phyloP scores from a whole-genome alignment of 35 echinoderm and acorn worm species.

The Chiridota heheva region DNA sequence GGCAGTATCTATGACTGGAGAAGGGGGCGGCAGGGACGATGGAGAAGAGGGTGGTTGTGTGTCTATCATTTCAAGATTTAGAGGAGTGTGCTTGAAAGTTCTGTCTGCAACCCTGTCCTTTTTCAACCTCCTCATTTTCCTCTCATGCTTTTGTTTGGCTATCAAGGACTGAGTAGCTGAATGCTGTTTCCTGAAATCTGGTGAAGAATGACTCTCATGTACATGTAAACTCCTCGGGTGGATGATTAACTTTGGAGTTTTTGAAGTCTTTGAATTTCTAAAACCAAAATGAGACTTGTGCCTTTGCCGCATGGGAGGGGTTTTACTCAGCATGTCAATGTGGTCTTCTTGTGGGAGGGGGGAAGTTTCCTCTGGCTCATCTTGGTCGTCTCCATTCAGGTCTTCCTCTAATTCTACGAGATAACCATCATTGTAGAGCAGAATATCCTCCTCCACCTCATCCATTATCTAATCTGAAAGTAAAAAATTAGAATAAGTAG shows the following conservation, averaged over 20 bases:
- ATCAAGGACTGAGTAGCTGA: slow-evolving; percentile 13
- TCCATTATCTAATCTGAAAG: too few species aligned
- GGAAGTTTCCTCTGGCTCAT: background rate
- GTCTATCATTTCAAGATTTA: slow-evolving; percentile 19
- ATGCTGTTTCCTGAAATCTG: background rate
- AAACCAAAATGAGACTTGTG: background rate
- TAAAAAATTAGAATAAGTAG: too few species aligned
- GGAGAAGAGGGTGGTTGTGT: background rate
- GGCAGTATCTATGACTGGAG: slow-evolving; percentile 38
- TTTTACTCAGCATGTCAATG: slow-evolving; percentile 35
- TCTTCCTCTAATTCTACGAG: too few species aligned
- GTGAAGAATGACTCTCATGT: slow-evolving; percentile 38
- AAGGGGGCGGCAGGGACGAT: slow-evolving; percentile 4
- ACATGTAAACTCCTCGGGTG: too few species aligned
- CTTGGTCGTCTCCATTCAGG: background rate
- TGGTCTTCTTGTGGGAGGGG: background rate
- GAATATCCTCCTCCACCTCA: too few species aligned
- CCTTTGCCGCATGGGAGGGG: slow-evolving; percentile 30
- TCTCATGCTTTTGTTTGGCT: slow-evolving; percentile 32
- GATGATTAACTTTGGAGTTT: slow-evolving; percentile 1
- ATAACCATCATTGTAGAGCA: too few species aligned
- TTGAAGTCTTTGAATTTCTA: background rate
- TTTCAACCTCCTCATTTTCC: slow-evolving; percentile 32
- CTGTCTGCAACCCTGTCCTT: slow-evolving; percentile 17
- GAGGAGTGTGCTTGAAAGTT: slow-evolving; percentile 19